Evolutionary conservation across 1,140 invertebrate species (phyloP).

Genomic region (Hycleus cichorii): DNA sequence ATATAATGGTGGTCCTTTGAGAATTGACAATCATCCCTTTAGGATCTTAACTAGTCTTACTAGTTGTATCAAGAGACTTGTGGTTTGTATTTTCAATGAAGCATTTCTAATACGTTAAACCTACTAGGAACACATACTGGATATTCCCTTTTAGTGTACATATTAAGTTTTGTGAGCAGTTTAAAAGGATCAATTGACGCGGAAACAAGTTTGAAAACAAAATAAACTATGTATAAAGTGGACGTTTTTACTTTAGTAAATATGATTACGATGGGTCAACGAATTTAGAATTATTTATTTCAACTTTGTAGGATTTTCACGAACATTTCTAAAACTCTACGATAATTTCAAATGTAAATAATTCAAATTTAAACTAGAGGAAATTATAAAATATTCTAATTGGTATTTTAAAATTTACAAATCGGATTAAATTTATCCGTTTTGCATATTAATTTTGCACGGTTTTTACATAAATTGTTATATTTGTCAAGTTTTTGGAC

Average conservation of each 20-base stretch:
- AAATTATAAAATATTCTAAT: too few relatives aligned
- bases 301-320: background rate
- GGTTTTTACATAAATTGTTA: too few relatives aligned
- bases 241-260: constrained; percentile 11
- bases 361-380: too few relatives aligned
- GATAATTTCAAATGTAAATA: too few relatives aligned
- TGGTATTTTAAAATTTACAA: too few relatives aligned
- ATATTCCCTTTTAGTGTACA: constrained; percentile 16
- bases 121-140: constrained; percentile 10
- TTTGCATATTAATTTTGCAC: too few relatives aligned
- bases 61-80: constrained; percentile 4
- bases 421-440: too few relatives aligned
- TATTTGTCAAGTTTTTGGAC: too few relatives aligned
- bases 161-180: constrained; percentile 14
- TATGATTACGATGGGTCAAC: constrained; percentile 6
- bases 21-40: background rate
- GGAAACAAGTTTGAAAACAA: constrained; percentile 15
- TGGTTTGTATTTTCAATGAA: constrained; percentile 4
- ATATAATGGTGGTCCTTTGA: too few relatives aligned
- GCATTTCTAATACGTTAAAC: constrained; percentile 11
- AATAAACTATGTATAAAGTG: constrained; percentile 15
- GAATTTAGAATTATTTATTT: constrained; percentile 9
- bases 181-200: constrained; percentile 16
- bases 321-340: too few relatives aligned
- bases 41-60: background rate